Evolutionary conservation across 2,888 invertebrate species (phyloP).

Genomic region (Harpalus rubripes): DNA sequence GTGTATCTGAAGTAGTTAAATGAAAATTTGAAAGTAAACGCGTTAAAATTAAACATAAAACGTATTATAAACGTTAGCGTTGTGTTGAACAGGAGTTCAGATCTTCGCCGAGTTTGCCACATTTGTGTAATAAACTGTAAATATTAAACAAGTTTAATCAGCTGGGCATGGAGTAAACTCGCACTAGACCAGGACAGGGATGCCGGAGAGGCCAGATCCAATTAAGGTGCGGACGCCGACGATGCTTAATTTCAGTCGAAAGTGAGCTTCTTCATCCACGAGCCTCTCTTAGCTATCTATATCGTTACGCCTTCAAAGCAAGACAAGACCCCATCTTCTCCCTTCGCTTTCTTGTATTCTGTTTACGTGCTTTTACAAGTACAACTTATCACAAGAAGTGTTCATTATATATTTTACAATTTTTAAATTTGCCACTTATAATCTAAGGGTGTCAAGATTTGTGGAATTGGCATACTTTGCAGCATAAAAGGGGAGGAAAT

Average conservation of each 20-base stretch:
- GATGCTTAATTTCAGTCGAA: conserved; percentile 58
- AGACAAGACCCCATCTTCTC: background rate
- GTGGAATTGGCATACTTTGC: background rate
- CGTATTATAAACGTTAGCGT: conserved; percentile 57
- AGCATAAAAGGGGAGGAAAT: background rate
- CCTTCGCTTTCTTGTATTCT: background rate
- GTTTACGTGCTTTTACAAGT: background rate
- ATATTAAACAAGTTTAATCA: conserved; percentile 67
- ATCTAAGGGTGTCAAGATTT: background rate
- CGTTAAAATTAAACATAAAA: conserved; percentile 62
- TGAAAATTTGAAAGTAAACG: conserved; percentile 61
- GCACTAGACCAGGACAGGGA: conserved; percentile 31
- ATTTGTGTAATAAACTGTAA: conserved; percentile 67
- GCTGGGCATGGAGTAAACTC: conserved; percentile 60
- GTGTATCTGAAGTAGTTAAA: background rate
- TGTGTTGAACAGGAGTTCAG: conserved; percentile 57
- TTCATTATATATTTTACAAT: background rate
- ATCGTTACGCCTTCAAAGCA: conserved; percentile 25
- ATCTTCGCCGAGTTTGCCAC: conserved; percentile 63
- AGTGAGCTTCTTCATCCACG: conserved; percentile 41
- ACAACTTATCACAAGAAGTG: background rate
- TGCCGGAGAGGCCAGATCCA: conserved; percentile 52
- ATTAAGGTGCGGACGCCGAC: conserved; percentile 59
- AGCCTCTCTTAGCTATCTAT: conserved; percentile 14
- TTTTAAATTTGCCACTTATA: background rate